Conservation (phyloP, 2,113 vertebrate species). For the Petromus typicus region DNA sequence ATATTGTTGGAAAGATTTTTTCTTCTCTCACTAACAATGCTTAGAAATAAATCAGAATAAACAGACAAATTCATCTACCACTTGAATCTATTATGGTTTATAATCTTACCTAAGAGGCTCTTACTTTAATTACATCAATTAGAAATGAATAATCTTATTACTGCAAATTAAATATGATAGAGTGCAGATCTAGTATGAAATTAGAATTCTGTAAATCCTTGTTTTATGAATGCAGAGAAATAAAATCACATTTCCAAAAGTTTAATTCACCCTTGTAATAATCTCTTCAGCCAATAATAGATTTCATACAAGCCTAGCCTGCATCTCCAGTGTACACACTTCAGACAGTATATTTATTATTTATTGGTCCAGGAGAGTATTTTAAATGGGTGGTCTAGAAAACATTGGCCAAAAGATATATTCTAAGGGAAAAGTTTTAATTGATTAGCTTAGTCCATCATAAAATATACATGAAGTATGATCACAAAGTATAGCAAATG, state of each 20-base stretch:
- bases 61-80: not conserved
- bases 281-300: not conserved
- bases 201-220: slow-evolving; percentile 27
- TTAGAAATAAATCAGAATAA: slow-evolving; percentile 48
- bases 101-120: slow-evolving; percentile 35
- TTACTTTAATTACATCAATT: slow-evolving; percentile 57
- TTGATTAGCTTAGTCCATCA: not conserved
- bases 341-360: not conserved
- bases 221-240: not conserved
- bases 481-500: not conserved
- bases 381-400: not conserved
- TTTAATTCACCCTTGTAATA: not conserved
- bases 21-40: not conserved
- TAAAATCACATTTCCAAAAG: slow-evolving; percentile 19
- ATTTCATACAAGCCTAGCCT: not conserved
- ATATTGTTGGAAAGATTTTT: not conserved
- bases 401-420: not conserved
- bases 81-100: not conserved
- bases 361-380: not conserved
- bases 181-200: slow-evolving; percentile 2
- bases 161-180: slow-evolving; percentile 35
- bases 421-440: not conserved
- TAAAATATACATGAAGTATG: not conserved
- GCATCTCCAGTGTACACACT: not conserved
- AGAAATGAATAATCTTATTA: slow-evolving; percentile 4